A percentile compares a stretch with the other conserved stretches of the same genome.
Conservation (phyloP, 1,140 invertebrate species). For the Spodoptera litura region DNA sequence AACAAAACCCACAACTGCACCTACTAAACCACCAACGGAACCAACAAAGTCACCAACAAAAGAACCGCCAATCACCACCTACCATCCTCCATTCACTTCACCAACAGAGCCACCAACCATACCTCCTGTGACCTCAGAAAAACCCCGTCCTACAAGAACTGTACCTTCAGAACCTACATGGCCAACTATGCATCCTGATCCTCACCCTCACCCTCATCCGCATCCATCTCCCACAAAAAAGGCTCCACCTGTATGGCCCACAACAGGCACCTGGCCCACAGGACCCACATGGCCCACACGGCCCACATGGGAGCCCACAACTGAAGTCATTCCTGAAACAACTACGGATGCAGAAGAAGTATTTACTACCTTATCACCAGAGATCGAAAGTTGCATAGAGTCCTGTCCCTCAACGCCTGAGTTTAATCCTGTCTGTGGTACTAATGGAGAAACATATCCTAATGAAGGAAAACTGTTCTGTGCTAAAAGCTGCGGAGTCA, state of each 20-base stretch:
- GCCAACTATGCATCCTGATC: too few species aligned
- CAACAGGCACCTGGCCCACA: neutral
- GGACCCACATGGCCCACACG: neutral
- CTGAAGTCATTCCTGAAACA: neutral
- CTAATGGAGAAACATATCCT: constrained; percentile 87
- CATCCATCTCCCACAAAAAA: too few species aligned
- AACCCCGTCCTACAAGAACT: too few species aligned
- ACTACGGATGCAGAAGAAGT: neutral
- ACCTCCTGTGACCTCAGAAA: too few species aligned
- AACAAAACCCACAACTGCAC: too few species aligned
- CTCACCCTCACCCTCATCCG: too few species aligned
- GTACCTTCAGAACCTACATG: too few species aligned
- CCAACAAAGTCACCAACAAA: too few species aligned
- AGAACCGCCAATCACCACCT: too few species aligned
- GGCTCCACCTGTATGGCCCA: neutral
- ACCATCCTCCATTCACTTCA: too few species aligned
- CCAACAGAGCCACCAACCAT: too few species aligned
- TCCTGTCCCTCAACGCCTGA: constrained; percentile 85
- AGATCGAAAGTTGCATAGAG: constrained; percentile 66
- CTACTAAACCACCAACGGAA: too few species aligned
- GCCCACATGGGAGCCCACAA: neutral
- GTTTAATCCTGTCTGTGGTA: constrained; percentile 90
- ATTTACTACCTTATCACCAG: constrained; percentile 10
- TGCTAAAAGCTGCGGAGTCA: constrained; percentile 57
- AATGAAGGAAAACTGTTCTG: constrained; percentile 88